phyloP scores from a whole-genome alignment of 2,797 vertebrate genomes.

The Oophaga sylvatica region DNA sequence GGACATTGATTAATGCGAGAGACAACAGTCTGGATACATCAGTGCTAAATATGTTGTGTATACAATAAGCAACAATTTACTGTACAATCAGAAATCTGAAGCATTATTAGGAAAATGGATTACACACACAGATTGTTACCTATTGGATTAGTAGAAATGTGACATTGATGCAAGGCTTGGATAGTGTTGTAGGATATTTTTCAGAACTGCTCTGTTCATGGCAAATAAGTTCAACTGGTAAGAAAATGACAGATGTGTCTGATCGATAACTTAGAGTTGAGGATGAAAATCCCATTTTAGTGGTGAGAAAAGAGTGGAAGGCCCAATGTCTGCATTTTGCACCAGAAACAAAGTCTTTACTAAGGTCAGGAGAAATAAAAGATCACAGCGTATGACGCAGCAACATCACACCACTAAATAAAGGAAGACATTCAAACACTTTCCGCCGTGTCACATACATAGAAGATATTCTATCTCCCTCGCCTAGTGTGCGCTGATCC shows the following conservation, averaged over 20 bases:
- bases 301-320: background rate
- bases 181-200: background rate
- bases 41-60: background rate
- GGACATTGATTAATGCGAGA: background rate
- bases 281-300: background rate
- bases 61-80: too few species aligned
- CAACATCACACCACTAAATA: conserved; percentile 63
- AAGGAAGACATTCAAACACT: conserved; percentile 64
- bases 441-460: conserved; percentile 75
- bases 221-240: too few species aligned
- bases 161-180: background rate
- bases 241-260: background rate
- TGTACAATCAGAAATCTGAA: too few species aligned
- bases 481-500: conserved; percentile 71
- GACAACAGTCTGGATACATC: background rate
- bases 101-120: too few species aligned
- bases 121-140: background rate
- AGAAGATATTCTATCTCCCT: conserved; percentile 66
- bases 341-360: conserved; percentile 13
- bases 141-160: background rate
- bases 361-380: conserved; percentile 62
- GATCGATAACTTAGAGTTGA: background rate
- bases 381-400: conserved; percentile 47
- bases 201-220: background rate
- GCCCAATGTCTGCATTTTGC: background rate